Evolutionary conservation across 2,888 invertebrate genomes (phyloP).

Genomic region (Cryptocephalus moraei): DNA sequence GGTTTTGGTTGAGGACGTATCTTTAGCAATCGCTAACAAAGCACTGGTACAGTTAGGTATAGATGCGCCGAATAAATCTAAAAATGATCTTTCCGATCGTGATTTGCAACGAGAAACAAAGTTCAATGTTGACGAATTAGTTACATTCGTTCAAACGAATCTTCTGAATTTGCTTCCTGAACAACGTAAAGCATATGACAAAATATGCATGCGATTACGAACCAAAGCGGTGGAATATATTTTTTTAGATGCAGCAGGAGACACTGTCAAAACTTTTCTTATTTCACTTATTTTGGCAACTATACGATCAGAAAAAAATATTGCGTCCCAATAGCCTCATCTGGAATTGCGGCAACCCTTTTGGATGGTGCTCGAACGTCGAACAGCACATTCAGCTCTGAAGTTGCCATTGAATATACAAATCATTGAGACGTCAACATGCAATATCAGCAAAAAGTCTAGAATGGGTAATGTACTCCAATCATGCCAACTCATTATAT

Average conservation of each 20-base stretch:
- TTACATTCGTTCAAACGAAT: neutral
- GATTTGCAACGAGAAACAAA: neutral
- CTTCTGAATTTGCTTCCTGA: neutral
- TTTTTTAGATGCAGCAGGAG: neutral
- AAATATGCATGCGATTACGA: neutral
- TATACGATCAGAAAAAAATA: neutral
- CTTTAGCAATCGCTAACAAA: neutral
- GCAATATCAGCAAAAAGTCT: no score
- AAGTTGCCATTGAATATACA: no score
- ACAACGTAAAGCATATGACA: neutral
- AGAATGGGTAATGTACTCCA: no score
- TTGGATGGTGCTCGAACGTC: no score
- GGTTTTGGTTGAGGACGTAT: neutral
- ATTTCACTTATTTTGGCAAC: neutral
- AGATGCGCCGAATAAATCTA: neutral
- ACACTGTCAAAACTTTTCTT: neutral
- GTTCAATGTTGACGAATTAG: neutral
- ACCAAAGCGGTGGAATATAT: neutral
- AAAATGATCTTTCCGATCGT: neutral
- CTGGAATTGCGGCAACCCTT: no score
- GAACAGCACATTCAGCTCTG: no score
- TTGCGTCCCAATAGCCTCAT: no score
- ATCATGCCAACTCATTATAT: no score
- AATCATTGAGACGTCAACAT: no score
- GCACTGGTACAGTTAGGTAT: neutral